These are phyloP conservation scores for Caenorhabditis inopinata DNA, from an alignment of 1,140 invertebrate genomes.

Conservation along the genomic window DNA sequence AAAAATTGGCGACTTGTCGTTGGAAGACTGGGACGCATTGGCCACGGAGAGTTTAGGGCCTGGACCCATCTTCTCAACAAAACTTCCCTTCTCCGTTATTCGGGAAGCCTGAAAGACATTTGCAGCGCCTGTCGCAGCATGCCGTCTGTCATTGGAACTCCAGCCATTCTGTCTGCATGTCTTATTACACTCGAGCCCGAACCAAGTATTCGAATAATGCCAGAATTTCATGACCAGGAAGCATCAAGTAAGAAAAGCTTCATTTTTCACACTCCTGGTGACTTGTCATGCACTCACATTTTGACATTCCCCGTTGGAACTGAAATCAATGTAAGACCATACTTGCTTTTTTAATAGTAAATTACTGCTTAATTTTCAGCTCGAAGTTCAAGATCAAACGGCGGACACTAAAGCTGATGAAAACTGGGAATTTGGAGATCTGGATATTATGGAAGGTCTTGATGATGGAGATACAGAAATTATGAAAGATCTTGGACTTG, in stretches of 20 bases:
- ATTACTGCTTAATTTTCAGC: background rate
- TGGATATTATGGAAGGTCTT: background rate
- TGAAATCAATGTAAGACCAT: conserved; percentile 47
- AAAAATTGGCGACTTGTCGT: conserved; percentile 93
- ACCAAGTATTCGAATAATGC: conserved; percentile 80
- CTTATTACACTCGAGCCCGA: conserved; percentile 94
- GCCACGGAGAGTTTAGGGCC: conserved; percentile 88
- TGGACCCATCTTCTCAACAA: conserved; percentile 62
- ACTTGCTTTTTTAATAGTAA: background rate
- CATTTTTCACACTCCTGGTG: conserved; percentile 16
- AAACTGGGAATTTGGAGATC: conserved; percentile 4
- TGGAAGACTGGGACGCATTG: conserved; percentile 88
- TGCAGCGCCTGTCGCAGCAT: conserved; percentile 51
- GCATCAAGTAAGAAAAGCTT: conserved; percentile 87
- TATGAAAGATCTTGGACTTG: conserved; percentile 14
- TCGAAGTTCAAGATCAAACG: conserved; percentile 3
- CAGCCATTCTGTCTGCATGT: conserved; percentile 85
- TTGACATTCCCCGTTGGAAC: conserved; percentile 87
- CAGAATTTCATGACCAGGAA: conserved; percentile 72
- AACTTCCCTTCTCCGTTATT: conserved; percentile 50
- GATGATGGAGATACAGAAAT: conserved; percentile 24
- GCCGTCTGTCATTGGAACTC: conserved; percentile 50
- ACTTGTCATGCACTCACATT: conserved; percentile 85
- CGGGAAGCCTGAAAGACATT: conserved; percentile 53
- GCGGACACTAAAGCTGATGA: conserved; percentile 2